Evolutionary conservation across 2,797 vertebrate genomes (phyloP).

Genomic region (Pelobates cultripes): DNA sequence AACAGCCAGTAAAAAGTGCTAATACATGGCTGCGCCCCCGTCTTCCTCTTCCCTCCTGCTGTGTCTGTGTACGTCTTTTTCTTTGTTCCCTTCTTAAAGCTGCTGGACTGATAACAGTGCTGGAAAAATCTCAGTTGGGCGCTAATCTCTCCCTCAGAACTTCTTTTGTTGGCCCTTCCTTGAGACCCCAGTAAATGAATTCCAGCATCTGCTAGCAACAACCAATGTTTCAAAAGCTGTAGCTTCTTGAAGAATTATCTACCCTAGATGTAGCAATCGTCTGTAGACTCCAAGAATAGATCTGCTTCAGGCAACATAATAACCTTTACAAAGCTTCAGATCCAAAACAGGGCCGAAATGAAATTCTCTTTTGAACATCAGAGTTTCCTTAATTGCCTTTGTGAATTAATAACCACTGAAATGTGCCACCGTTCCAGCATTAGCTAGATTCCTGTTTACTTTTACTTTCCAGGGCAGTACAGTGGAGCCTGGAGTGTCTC

Average conservation of each 20-base stretch:
- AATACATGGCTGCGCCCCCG: constrained; percentile 16
- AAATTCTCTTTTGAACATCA: too few species aligned
- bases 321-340: background rate
- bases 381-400: too few species aligned
- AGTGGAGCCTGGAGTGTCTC: too few species aligned
- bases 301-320: background rate
- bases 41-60: constrained; percentile 35
- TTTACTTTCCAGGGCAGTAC: too few species aligned
- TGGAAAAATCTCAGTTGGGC: constrained; percentile 40
- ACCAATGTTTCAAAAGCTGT: constrained; percentile 19
- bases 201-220: constrained; percentile 35
- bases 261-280: constrained; percentile 2
- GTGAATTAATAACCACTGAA: too few species aligned
- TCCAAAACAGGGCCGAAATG: background rate
- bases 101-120: constrained; percentile 25
- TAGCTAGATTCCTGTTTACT: too few species aligned
- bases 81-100: constrained; percentile 44
- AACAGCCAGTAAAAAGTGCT: constrained; percentile 27
- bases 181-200: constrained; percentile 27
- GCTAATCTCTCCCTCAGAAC: constrained; percentile 49
- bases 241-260: constrained; percentile 18
- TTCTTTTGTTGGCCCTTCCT: constrained; percentile 24
- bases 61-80: constrained; percentile 30
- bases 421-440: too few species aligned
- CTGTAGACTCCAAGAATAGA: background rate